Evolutionary conservation across 2,797 vertebrate genomes (phyloP), one percentile per base, ranked within the genome.

Genomic region (Danio choprae): DNA sequence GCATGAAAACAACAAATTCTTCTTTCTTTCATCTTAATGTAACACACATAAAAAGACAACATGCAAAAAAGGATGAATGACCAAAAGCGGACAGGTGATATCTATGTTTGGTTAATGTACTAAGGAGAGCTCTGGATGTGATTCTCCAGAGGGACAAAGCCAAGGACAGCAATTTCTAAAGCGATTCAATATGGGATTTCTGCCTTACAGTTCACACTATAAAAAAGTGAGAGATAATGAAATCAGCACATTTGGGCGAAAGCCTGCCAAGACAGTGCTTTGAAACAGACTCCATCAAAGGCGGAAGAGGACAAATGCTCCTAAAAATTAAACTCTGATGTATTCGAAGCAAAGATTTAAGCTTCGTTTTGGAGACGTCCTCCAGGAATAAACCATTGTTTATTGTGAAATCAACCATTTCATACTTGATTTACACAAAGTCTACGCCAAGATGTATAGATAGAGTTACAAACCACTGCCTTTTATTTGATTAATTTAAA

Each of bases 181-280:
- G 50, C 56, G 59, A 71, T 53, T 64, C 73, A 46, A 80, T 81
- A 64, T 46, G 50, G 62, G 50, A 81, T 81, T 76, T 81, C 43
- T 69, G 36, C 43, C 67, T 58, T 20, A 40, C 41, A 68, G 29
- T 74, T 71, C 18, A 40, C 11, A 72, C 51, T 7, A 41, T 18
- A 29, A 77, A 48, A 29, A 60, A 20, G 20, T 48, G 58, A 75
- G 46, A 22, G 55, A 67, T 36, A 43, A 63, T 59, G 46, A 71
- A 79, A 72, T 36, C 8, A 46, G 77, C 55, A 73, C 22, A 68
- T 46, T 68, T 68, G 41, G 53, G 22, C 29, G 16, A 22, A 68
- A 43, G 41, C 63, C 29, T 40, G 75, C 7, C 29, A 68, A 77
- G 20, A 1, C 20, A 46, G 15, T 6, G 40, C 4, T 2, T 38